Base-by-base conservation (phyloP, 2,888 invertebrate genomes). In the Pecten maximus region DNA sequence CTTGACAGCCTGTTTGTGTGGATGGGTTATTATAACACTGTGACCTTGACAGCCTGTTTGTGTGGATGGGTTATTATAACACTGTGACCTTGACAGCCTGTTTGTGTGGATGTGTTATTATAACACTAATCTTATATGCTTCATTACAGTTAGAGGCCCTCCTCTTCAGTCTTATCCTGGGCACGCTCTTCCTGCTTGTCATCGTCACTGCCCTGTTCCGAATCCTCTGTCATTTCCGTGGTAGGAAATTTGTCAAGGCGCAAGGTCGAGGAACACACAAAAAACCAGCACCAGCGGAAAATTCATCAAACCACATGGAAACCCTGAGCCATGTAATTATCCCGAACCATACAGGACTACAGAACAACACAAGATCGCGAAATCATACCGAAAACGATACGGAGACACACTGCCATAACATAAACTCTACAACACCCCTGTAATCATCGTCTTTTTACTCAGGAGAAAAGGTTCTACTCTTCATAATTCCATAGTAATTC, bases 111-210 rank as follows among this genome's bases (percentile, higher is more conserved):
- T 28, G 28, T 35, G 10, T 16, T 35, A 23, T 16, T 74, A 12
- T 3, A 35, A 10, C 10, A 35, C 35, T 35, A 74, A n/a, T 10
- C 6, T 19, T 74, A 35, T 1, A 74, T 35, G 12, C 28, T 39
- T 86, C n/a, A 1, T 91, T 91, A 35, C 87, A 91, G 91, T 35
- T 91, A 40, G 91, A 91, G 60, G 90, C 90, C 28, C 48, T 91
- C 15, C 40, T 91, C 0, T 91, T 90, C 50, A 88, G 91, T 23
- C 87, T 91, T 19, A 88, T 91, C 40, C 50, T 91, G 19, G n/a
- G 19, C 39, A 88, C 90, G 40, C 40, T 91, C 19, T 88, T 91
- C 74, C 60, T 91, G 40, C 12, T 88, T 35, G 86, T 88, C 88
- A 89, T 91, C 23, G 44, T 88, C 23, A 39, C 88, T 40, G 90